These are phyloP conservation scores for Antheraea assamensis DNA, from an alignment of 2,888 invertebrate species.

Conservation along the genomic window DNA sequence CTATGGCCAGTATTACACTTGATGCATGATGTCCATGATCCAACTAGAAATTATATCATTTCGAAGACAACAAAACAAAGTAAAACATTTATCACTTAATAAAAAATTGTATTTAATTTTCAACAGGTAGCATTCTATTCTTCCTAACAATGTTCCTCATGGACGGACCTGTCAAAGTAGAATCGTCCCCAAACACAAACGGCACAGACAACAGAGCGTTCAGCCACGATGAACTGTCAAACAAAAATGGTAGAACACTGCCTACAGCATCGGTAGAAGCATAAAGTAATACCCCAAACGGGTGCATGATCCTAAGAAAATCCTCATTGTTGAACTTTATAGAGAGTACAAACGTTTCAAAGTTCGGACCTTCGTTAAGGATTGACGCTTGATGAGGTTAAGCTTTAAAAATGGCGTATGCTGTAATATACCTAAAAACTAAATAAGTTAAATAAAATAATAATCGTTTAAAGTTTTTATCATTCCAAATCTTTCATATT, in stretches of 20 bases:
- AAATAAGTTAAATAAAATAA: background rate
- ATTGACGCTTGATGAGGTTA: background rate
- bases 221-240: constrained; percentile 71
- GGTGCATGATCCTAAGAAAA: constrained; percentile 11
- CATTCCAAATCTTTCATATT: background rate
- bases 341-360: background rate
- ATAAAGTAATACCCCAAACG: background rate
- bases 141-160: constrained; percentile 91
- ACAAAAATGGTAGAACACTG: constrained; percentile 38
- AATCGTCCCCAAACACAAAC: constrained; percentile 43
- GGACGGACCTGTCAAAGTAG: constrained; percentile 81
- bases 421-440: background rate
- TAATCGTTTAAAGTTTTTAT: background rate
- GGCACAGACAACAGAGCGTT: constrained; percentile 81
- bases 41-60: too few species aligned
- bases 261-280: constrained; percentile 11
- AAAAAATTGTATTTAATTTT: background rate
- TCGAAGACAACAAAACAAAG: background rate
- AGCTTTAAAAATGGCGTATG: background rate
- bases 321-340: constrained; percentile 1
- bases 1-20: too few species aligned
- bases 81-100: background rate
- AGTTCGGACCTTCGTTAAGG: background rate
- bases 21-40: too few species aligned
- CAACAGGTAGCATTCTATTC: constrained; percentile 90